Evolutionary conservation across 2,113 vertebrate species (phyloP).

Genomic region (Morphnarchus princeps): DNA sequence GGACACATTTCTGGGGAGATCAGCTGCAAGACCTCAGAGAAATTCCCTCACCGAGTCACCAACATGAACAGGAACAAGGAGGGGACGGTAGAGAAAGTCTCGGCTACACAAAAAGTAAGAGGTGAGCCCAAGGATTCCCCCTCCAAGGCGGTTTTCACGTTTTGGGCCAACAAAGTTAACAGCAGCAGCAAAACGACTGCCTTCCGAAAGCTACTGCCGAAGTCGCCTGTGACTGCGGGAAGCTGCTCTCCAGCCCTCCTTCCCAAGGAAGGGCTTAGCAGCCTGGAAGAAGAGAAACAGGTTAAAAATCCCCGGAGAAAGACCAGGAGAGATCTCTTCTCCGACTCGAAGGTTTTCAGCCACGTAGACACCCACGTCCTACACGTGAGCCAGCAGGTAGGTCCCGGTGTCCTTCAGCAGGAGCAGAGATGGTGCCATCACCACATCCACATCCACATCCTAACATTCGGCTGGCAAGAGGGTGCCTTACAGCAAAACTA

Average conservation of each 20-base stretch:
- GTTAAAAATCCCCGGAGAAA: slow-evolving; percentile 34
- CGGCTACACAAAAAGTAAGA: neutral
- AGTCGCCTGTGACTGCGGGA: neutral
- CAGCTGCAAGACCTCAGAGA: neutral
- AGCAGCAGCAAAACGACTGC: neutral
- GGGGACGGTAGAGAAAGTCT: neutral
- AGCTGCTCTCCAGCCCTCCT: neutral
- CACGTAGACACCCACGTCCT: slow-evolving; percentile 66
- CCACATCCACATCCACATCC: neutral
- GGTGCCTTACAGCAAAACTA: neutral
- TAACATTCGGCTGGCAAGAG: neutral
- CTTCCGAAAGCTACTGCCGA: slow-evolving; percentile 26
- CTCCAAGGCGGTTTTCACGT: slow-evolving; percentile 44
- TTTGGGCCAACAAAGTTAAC: slow-evolving; percentile 59
- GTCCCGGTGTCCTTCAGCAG: neutral
- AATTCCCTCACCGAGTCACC: neutral
- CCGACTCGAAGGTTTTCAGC: slow-evolving; percentile 57
- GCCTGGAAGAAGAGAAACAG: neutral
- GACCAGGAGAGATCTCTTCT: slow-evolving; percentile 71
- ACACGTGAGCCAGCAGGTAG: slow-evolving; percentile 69
- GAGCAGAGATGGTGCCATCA: neutral
- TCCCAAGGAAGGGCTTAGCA: neutral
- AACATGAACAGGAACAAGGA: neutral
- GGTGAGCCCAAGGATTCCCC: neutral
- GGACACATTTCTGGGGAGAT: neutral